Conservation (phyloP, 1,140 invertebrate species). For the Antheraea pernyi region DNA sequence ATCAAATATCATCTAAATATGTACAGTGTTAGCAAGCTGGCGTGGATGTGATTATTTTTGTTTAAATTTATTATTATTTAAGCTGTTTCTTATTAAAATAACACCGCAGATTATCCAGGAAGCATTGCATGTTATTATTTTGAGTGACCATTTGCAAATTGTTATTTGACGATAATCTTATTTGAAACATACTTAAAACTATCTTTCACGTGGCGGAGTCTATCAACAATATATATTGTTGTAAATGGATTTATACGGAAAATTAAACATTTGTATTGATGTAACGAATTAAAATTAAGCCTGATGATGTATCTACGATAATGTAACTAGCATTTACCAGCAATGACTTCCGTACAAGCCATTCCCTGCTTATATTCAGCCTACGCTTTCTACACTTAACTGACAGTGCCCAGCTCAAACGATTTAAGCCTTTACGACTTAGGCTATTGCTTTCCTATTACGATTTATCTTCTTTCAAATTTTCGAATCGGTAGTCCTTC, state of each 20-base stretch:
- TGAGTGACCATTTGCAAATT: not conserved
- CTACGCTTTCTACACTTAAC: constrained; percentile 48
- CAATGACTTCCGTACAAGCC: constrained; percentile 52
- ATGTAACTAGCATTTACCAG: constrained; percentile 19
- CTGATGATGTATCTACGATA: constrained; percentile 54
- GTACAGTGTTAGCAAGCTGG: constrained; percentile 5
- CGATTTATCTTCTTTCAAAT: constrained; percentile 15
- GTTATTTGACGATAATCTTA: not conserved
- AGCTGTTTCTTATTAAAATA: not conserved
- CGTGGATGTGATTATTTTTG: not conserved
- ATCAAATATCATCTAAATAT: not conserved
- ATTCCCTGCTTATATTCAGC: constrained; percentile 61
- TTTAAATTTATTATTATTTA: not conserved
- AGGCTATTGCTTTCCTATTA: not conserved
- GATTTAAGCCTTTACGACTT: not conserved
- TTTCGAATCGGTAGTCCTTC: not conserved
- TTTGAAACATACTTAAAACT: not conserved
- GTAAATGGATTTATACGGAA: not conserved
- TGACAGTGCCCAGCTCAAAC: constrained; percentile 27
- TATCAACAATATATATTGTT: not conserved
- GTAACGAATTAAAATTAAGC: constrained; percentile 15
- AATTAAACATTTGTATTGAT: not conserved
- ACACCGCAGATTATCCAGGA: not conserved
- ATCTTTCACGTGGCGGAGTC: not conserved
- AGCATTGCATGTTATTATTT: not conserved